Conservation (phyloP, 1,140 invertebrate species). For the Lepidurus couesii region DNA sequence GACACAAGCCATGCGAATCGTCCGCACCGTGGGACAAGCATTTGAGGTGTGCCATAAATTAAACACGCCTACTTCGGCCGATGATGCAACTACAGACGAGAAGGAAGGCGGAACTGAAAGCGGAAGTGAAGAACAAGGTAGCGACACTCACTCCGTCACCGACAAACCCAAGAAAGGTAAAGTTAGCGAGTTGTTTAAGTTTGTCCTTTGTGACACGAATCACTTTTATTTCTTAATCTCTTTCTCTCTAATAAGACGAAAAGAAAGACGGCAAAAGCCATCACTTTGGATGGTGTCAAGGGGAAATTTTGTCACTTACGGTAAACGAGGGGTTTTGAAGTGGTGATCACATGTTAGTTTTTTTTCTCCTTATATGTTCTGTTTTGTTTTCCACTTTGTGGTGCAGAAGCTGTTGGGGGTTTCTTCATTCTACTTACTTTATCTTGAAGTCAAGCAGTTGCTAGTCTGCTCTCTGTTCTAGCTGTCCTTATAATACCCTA, state of each 20-base stretch:
- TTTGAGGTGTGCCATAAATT: conserved; percentile 99
- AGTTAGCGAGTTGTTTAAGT: neutral
- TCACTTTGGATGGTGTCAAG: too few species aligned
- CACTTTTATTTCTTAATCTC: too few species aligned
- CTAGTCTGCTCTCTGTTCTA: neutral
- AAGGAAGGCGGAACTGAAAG: conserved; percentile 3
- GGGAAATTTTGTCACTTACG: too few species aligned
- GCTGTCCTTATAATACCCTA: neutral
- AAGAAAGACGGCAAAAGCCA: too few species aligned
- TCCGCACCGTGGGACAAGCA: conserved; percentile 94
- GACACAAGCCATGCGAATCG: conserved; percentile 96
- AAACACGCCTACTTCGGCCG: conserved; percentile 32
- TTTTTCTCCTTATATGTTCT: too few species aligned
- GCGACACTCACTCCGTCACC: neutral
- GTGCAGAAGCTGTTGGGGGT: neutral
- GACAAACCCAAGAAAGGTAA: conserved; percentile 25
- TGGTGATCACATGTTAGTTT: too few species aligned
- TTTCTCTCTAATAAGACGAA: too few species aligned
- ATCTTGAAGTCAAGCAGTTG: neutral
- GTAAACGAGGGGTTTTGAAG: too few species aligned
- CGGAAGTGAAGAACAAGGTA: conserved; percentile 27
- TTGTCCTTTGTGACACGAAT: neutral
- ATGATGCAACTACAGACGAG: neutral
- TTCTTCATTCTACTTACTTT: neutral
- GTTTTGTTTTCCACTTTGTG: too few species aligned